Conservation (phyloP, 2,113 vertebrate genomes). For the Ceyx margarethae region DNA sequence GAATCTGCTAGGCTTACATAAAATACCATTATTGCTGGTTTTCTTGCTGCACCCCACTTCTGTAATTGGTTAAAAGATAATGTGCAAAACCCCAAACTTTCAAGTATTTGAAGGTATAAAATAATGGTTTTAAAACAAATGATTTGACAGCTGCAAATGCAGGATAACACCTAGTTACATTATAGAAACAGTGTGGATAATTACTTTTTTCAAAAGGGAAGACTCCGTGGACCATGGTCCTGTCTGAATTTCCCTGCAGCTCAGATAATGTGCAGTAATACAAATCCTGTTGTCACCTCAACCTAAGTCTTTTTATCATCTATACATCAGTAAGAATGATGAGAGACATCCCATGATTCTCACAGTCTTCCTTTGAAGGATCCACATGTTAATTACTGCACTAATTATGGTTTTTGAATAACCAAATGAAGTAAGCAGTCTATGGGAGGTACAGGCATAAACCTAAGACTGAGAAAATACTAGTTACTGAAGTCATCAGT, state of each 20-base stretch:
- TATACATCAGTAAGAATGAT: slow-evolving; percentile 73
- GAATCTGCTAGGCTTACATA: slow-evolving; percentile 16
- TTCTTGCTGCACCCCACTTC: slow-evolving; percentile 46
- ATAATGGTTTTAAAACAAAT: slow-evolving; percentile 73
- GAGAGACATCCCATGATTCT: slow-evolving; percentile 74
- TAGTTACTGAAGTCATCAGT: slow-evolving; percentile 77
- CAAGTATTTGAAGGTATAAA: slow-evolving; percentile 68
- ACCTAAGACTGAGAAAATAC: slow-evolving; percentile 78
- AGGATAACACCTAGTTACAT: slow-evolving; percentile 79
- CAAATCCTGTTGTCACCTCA: slow-evolving; percentile 71
- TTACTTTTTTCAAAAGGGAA: slow-evolving; percentile 74
- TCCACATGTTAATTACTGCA: slow-evolving; percentile 79
- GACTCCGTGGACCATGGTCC: slow-evolving; percentile 67
- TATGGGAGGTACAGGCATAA: slow-evolving; percentile 77
- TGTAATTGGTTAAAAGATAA: slow-evolving; percentile 59
- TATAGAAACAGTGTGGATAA: slow-evolving; percentile 81
- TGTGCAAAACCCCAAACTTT: slow-evolving; percentile 67
- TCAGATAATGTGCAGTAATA: slow-evolving; percentile 58
- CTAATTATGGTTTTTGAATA: slow-evolving; percentile 84
- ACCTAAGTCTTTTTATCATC: slow-evolving; percentile 74
- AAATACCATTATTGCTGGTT: slow-evolving; percentile 33
- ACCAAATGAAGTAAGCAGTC: slow-evolving; percentile 80
- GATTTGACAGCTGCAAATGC: slow-evolving; percentile 80
- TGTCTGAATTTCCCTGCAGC: slow-evolving; percentile 74
- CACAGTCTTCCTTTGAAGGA: slow-evolving; percentile 76